Evolutionary conservation across 2,888 invertebrate genomes (phyloP), one percentile per base, ranked within the genome.

Genomic region (Gymnoscelis rufifasciata): DNA sequence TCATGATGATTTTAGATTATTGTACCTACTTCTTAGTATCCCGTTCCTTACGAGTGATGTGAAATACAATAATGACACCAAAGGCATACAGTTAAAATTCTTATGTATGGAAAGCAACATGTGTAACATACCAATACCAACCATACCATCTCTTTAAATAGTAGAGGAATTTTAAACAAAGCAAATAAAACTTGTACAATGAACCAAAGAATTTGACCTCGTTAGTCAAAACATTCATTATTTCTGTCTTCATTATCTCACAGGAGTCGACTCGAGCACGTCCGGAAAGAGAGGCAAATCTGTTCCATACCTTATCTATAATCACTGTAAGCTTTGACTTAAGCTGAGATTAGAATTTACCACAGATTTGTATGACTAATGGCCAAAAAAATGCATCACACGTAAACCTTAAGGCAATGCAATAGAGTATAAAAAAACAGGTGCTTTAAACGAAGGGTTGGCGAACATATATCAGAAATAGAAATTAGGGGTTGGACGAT

Each of bases 401-500:
- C 12, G 27, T 38, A 13, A 44, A 27, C 52, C 48, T 42, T 45
- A 45, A 23, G 1, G 1, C 35, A 3, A 27, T 8, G 19, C 6
- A 24, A 42, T 42, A 50, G 27, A 26, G 11, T 35, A n/a, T 27
- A 36, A 29, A 29, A 38, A 27, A 26, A 39, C 42, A 42, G 38
- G 36, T 48, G 40, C 26, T 45, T 42, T 47, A 42, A 36, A 11
- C 38, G 30, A 29, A 24, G 38, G 36, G 43, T 51, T 24, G 43
- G 38, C 57, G 62, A 48, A 50, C 59, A 66, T 75, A 66, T 68
- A 75, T 80, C 75, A 78, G 74, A 81, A 83, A 79, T 81, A 83
- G 74, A 83, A 81, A 83, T 83, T 80, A 78, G 77, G 80, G 84
- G 81, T 80, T 82, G 66, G 62, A 66, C 75, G 70, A 72, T 75